Base-by-base conservation (phyloP, 2,797 vertebrate species). In the Avahi laniger region DNA sequence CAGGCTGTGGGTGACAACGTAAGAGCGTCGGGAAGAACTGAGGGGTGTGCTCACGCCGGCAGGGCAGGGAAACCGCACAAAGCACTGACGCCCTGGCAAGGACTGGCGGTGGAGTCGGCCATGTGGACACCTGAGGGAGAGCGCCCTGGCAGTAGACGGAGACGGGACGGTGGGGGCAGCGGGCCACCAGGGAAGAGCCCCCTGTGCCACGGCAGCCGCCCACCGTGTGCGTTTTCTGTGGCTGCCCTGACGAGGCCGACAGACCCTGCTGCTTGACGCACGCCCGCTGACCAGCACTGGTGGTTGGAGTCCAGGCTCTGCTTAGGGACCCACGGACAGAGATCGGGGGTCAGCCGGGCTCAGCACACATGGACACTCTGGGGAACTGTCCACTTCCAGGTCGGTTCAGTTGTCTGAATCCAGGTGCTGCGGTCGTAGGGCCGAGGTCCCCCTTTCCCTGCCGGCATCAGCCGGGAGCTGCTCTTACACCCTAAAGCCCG, bases 201-300 rank as follows among this genome's bases (percentile, higher is more conserved):
- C 15, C 5, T 3, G 4, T 3, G 1, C 18, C 8, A 0, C 0
- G 17, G 72, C 7, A n/a, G 4, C 72, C 5, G 28, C 15, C 28
- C 14, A 18, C 72, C 43, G 48, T 38, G 13, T 15, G 6, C 3
- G 17, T 33, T n/a, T 50, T 48, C 46, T 50, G 48, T 24, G 7
- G 7, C 52, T 28, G 9, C 35, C 24, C 1, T 26, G 35, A 38
- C 6, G 38, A 26, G 54, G 35, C 2, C 7, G 52, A 38, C 24
- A 57, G n/a, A 57, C 13, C 11, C 76, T 17, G n/a, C 7, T 7
- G 35, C n/a, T 41, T 8, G 38, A 57, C 14, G 12, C 7, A 10
- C 12, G 9, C 8, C 12, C 22, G 13, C 9, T 15, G 7, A 20
- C 26, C 76, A 26, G 18, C 26, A 4, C 50, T 57, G n/a, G 14